Evolutionary conservation across 2,888 invertebrate genomes (phyloP), one percentile per base, ranked within the genome.

Genomic region (Dyspetes luteomarginatus): DNA sequence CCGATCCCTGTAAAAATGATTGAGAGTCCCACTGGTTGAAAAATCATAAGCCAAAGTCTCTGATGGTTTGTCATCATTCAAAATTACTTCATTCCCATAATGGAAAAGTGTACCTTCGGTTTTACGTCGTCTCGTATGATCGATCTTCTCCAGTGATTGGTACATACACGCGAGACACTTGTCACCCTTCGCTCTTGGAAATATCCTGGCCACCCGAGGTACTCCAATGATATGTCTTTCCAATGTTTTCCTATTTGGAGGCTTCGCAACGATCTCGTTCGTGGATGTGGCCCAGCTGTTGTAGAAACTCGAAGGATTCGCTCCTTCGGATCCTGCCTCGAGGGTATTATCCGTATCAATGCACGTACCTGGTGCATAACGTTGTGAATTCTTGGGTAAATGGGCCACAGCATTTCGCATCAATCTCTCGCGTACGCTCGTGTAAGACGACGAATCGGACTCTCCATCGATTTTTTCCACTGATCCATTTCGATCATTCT

Each of bases 161-260:
- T 86, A 82, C 79, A 92, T 84, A 74, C 92, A 92, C 9, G 89
- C 84, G 5, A 90, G 78, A 75, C 92, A 92, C 72, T 86, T 90
- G 68, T 92, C 91, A 2, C 78, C 62, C 17, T 85, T 87, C 36
- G 78, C 85, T 74, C 91, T 85, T 0, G 86, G 85, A 55, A 86
- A 87, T 15, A 89, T 82, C n/a, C 84, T 83, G 15, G 52, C 64
- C 4, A 89, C 78, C 43, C 68, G 75, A 1, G 91, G 91, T 17
- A 92, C 86, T 3, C 80, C 77, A 5, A 76, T 69, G 9, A 90
- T 78, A 71, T 78, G 22, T 3, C 30, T 50, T 43, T 41, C 48
- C 64, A 7, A 52, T 48, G 58, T 73, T 78, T 71, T 69, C 36
- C 64, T 41, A 58, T 62, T 26, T 71, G 7, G 60, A 36, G 22